Percentiles rank a stretch among this genome's conserved stretches.
phyloP scores from a whole-genome alignment of 2,888 invertebrate genomes.

The Liopterus haemorrhoidalis region DNA sequence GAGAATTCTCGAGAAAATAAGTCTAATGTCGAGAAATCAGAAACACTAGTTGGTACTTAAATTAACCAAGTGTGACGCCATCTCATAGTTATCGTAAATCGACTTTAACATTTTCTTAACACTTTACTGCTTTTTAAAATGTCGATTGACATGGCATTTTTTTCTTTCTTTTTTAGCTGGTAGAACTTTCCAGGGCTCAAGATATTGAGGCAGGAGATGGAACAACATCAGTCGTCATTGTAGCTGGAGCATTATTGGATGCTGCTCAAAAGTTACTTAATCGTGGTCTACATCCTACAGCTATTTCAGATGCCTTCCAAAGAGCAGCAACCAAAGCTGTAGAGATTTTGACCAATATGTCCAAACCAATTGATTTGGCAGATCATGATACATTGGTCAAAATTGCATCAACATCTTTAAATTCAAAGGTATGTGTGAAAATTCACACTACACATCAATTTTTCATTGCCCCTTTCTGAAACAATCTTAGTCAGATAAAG shows the following conservation, averaged over 20 bases:
- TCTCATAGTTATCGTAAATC: too few species aligned
- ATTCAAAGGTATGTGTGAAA: too few species aligned
- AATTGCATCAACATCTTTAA: slow-evolving; percentile 95
- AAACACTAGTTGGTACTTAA: too few species aligned
- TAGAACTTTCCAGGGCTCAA: slow-evolving; percentile 96
- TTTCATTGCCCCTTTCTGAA: too few species aligned
- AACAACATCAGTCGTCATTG: slow-evolving; percentile 96
- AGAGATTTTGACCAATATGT: slow-evolving; percentile 74
- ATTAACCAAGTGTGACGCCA: too few species aligned
- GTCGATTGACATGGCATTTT: slow-evolving; percentile 12
- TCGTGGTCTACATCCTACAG: slow-evolving; percentile 95
- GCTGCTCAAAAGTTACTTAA: slow-evolving; percentile 86
- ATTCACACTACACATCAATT: too few species aligned
- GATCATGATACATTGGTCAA: slow-evolving; percentile 85
- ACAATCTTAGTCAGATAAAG: too few species aligned
- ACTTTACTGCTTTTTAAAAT: slow-evolving; percentile 9
- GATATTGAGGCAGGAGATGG: slow-evolving; percentile 99
- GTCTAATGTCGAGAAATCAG: too few species aligned
- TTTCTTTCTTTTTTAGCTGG: slow-evolving; percentile 59
- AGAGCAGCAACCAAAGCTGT: slow-evolving; percentile 71
- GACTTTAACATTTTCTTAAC: too few species aligned
- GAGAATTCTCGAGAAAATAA: too few species aligned
- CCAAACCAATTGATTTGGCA: slow-evolving; percentile 75
- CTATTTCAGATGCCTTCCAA: slow-evolving; percentile 95
- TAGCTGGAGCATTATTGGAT: slow-evolving; percentile 93